These are phyloP conservation scores for Triplophysa yarkandensis DNA, from an alignment of 2,797 vertebrate genomes.

Conservation along the genomic window DNA sequence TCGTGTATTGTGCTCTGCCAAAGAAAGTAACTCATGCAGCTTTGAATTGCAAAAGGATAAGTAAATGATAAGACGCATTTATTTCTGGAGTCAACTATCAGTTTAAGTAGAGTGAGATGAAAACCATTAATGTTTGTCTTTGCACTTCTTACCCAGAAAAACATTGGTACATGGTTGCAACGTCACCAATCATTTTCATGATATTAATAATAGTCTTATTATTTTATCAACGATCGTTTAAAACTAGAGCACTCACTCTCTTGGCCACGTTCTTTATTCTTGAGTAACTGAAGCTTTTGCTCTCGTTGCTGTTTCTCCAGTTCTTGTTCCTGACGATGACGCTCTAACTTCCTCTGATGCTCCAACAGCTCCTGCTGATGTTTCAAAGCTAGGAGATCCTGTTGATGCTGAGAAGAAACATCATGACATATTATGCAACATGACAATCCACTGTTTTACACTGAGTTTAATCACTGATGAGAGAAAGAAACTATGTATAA, in stretches of 20 bases:
- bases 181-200: no score
- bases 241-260: conserved; percentile 86
- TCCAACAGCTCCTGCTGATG: conserved; percentile 96
- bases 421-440: neutral
- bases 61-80: no score
- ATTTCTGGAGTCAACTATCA: no score
- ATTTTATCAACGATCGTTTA: neutral
- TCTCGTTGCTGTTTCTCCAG: conserved; percentile 95
- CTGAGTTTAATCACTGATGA: neutral
- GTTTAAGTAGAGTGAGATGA: no score
- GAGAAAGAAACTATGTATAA: no score
- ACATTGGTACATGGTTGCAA: no score
- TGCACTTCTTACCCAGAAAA: no score
- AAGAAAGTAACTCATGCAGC: no score
- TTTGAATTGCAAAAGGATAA: no score
- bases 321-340: conserved; percentile 92
- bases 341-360: conserved; percentile 95
- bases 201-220: neutral
- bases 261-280: conserved; percentile 96
- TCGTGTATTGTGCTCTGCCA: no score
- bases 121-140: no score
- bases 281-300: conserved; percentile 92
- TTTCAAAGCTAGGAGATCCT: conserved; percentile 93
- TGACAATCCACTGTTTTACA: neutral
- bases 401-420: conserved; percentile 83